phyloP scores from a whole-genome alignment of 2,113 vertebrate genomes.

The Ranitomeya variabilis region DNA sequence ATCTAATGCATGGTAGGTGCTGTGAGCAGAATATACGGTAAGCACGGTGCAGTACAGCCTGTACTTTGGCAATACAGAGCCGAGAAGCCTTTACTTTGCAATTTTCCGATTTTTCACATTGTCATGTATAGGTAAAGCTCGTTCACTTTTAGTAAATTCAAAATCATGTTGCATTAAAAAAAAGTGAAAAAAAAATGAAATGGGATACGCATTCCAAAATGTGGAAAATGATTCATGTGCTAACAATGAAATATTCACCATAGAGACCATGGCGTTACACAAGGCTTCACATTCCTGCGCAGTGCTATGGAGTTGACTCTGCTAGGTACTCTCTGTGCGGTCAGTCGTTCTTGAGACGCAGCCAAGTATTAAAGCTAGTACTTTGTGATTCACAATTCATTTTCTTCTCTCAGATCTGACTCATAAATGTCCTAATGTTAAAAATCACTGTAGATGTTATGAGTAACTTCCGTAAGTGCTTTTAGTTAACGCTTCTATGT shows the following conservation, averaged over 20 bases:
- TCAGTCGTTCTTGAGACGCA: conserved; percentile 10
- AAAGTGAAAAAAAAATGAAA: background rate
- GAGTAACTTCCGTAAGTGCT: conserved; percentile 11
- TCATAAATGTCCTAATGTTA: background rate
- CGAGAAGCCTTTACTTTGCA: background rate
- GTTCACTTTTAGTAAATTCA: background rate
- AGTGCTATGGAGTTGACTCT: background rate
- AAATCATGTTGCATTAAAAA: background rate
- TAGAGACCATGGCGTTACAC: conserved; percentile 21
- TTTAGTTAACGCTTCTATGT: background rate
- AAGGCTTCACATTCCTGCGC: background rate
- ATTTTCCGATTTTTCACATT: background rate
- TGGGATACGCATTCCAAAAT: background rate
- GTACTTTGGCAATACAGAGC: background rate
- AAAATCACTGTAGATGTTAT: background rate
- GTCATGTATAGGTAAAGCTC: background rate
- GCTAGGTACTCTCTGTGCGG: background rate
- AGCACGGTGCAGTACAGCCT: background rate
- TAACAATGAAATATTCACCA: conserved; percentile 11
- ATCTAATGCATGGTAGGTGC: background rate
- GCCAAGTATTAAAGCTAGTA: background rate
- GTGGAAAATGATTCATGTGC: conserved; percentile 12
- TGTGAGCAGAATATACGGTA: background rate
- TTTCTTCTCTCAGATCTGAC: conserved; percentile 26
- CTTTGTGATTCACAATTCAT: conserved; percentile 21